These are phyloP conservation scores for Cheilosia variabilis DNA, from an alignment of 2,888 invertebrate genomes.

Conservation along the genomic window DNA sequence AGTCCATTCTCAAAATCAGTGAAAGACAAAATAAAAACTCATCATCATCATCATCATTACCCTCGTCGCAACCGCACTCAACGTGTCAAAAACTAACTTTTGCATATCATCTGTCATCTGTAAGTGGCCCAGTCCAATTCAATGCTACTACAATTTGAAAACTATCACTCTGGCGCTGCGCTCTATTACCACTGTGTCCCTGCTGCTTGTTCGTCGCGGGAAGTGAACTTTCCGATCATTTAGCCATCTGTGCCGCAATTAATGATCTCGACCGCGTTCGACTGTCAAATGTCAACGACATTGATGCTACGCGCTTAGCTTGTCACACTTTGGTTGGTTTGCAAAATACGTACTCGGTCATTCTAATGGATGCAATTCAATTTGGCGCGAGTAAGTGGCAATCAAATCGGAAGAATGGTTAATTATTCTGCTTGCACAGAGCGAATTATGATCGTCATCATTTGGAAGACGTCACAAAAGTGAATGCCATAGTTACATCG, in stretches of 20 bases:
- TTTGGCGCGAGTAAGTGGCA: constrained; percentile 38
- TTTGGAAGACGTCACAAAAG: constrained; percentile 35
- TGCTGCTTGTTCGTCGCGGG: not conserved
- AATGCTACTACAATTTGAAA: not conserved
- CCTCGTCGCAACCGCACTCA: not conserved
- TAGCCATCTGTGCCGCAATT: constrained; percentile 3
- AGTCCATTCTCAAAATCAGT: not conserved
- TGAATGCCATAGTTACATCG: not conserved
- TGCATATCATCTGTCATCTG: constrained; percentile 26
- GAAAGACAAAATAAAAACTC: constrained; percentile 10
- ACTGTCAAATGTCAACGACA: constrained; percentile 27
- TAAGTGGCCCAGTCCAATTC: not conserved
- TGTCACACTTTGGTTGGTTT: constrained; percentile 11
- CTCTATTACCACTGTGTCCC: constrained; percentile 25
- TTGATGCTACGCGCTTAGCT: not conserved
- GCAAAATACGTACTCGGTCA: not conserved
- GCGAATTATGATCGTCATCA: constrained; percentile 48
- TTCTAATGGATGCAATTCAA: constrained; percentile 15
- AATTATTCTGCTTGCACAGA: constrained; percentile 55
- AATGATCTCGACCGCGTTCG: constrained; percentile 19
- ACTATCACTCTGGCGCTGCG: not conserved
- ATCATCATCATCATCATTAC: constrained; percentile 6
- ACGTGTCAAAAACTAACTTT: constrained; percentile 33
- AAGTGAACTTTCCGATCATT: not conserved
- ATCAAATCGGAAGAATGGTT: constrained; percentile 60